A percentile compares a stretch with the other conserved stretches of the same genome.
phyloP scores from a whole-genome alignment of 2,888 invertebrate species.

The Patella depressa region DNA sequence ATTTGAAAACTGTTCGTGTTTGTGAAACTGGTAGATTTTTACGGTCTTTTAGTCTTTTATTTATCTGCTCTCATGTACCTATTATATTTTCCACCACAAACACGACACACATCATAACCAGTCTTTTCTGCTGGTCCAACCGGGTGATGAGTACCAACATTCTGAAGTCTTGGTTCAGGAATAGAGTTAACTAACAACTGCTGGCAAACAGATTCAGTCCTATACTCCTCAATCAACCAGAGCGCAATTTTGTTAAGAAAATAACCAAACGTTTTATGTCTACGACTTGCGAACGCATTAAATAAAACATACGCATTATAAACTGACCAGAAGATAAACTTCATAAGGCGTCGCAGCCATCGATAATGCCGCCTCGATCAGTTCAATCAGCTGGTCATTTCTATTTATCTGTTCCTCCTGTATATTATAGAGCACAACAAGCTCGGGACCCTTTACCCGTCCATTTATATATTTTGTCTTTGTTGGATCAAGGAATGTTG shows the following conservation, averaged over 20 bases:
- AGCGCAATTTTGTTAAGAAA: constrained; percentile 24
- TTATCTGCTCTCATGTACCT: background rate
- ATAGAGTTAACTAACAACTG: constrained; percentile 11
- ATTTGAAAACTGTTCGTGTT: constrained; percentile 16
- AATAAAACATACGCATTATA: constrained; percentile 12
- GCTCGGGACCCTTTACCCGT: constrained; percentile 18
- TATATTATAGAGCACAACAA: constrained; percentile 27
- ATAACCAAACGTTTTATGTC: constrained; percentile 14
- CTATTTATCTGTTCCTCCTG: constrained; percentile 32
- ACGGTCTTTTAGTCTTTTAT: background rate
- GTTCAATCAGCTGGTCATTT: constrained; percentile 33
- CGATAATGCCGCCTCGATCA: constrained; percentile 27
- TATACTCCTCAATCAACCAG: constrained; percentile 23
- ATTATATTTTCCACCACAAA: constrained; percentile 15
- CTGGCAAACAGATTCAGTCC: background rate
- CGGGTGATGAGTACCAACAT: constrained; percentile 25
- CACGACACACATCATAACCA: constrained; percentile 22
- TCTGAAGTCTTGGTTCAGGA: constrained; percentile 5
- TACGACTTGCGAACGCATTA: background rate
- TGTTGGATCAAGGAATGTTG: constrained; percentile 19
- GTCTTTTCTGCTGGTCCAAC: constrained; percentile 19
- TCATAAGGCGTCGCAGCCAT: constrained; percentile 30
- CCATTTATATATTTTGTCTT: constrained; percentile 11
- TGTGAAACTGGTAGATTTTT: background rate
- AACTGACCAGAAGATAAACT: constrained; percentile 29